These are phyloP conservation scores for Diadophis punctatus DNA, from an alignment of 2,113 vertebrate species.

Conservation along the genomic window DNA sequence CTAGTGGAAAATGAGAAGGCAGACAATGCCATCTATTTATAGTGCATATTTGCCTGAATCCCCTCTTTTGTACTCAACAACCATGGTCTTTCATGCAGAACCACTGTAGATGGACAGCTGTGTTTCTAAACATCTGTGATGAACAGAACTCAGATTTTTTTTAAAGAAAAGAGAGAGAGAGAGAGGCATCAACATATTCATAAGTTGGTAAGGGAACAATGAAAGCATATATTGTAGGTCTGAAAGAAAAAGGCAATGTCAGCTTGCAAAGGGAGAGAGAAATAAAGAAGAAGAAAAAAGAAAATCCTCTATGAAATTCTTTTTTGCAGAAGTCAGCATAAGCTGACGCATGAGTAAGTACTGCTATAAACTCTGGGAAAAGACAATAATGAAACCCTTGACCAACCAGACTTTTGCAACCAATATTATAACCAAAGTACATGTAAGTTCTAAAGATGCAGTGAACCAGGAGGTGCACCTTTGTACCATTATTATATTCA, in stretches of 20 bases:
- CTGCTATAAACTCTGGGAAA: constrained; percentile 49
- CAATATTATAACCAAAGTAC: constrained; percentile 13
- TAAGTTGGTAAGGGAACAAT: constrained; percentile 70
- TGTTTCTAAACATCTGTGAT: constrained; percentile 71
- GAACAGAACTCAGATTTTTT: constrained; percentile 67
- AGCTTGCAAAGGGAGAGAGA: constrained; percentile 60
- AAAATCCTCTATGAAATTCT: constrained; percentile 57
- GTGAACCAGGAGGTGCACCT: background rate
- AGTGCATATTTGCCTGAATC: constrained; percentile 64
- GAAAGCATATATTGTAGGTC: constrained; percentile 69
- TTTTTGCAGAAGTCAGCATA: constrained; percentile 68
- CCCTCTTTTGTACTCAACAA: constrained; percentile 62
- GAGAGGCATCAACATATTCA: constrained; percentile 67
- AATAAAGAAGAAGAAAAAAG: background rate
- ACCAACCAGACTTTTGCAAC: constrained; percentile 11
- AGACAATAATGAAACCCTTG: constrained; percentile 39
- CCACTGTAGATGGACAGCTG: constrained; percentile 71
- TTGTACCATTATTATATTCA: background rate
- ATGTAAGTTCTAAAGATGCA: constrained; percentile 7
- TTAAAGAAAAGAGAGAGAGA: constrained; percentile 36
- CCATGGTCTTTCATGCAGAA: constrained; percentile 69
- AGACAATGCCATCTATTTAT: constrained; percentile 62
- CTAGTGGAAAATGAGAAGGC: constrained; percentile 57
- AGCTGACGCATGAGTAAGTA: constrained; percentile 43
- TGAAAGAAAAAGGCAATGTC: constrained; percentile 68